These are phyloP conservation scores for Psittacara wagleri DNA, from an alignment of 2,113 vertebrate species.

Conservation along the genomic window DNA sequence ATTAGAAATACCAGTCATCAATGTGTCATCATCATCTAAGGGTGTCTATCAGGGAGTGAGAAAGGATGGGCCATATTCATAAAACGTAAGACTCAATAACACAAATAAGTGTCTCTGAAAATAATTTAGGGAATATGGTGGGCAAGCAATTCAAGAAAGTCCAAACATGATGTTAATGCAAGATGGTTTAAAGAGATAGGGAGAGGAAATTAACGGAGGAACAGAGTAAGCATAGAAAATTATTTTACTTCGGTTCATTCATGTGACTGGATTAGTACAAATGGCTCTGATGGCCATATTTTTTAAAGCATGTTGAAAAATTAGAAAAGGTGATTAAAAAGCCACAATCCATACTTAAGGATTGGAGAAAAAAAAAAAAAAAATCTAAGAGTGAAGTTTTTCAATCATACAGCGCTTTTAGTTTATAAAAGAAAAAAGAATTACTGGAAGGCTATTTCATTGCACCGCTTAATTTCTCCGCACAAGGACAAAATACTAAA, in stretches of 20 bases:
- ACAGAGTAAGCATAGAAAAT: neutral
- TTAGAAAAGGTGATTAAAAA: neutral
- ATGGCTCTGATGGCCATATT: accelerated
- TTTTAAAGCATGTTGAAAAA: neutral
- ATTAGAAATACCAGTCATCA: neutral
- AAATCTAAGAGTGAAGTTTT: neutral
- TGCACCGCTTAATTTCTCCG: neutral
- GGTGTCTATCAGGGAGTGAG: neutral
- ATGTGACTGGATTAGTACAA: neutral
- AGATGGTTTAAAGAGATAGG: neutral
- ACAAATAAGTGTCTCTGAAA: neutral
- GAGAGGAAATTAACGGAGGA: neutral
- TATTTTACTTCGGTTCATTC: neutral
- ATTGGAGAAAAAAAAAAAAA: neutral
- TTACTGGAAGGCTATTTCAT: neutral
- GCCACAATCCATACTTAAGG: neutral
- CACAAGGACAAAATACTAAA: neutral
- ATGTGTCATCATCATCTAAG: neutral
- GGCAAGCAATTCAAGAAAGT: neutral
- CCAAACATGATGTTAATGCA: neutral
- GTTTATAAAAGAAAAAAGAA: neutral
- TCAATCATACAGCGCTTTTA: neutral
- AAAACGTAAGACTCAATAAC: neutral
- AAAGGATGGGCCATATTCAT: neutral
- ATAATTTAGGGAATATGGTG: neutral